These are phyloP conservation scores for Torymus auratus DNA, from an alignment of 2,888 invertebrate genomes.

Conservation along the genomic window DNA sequence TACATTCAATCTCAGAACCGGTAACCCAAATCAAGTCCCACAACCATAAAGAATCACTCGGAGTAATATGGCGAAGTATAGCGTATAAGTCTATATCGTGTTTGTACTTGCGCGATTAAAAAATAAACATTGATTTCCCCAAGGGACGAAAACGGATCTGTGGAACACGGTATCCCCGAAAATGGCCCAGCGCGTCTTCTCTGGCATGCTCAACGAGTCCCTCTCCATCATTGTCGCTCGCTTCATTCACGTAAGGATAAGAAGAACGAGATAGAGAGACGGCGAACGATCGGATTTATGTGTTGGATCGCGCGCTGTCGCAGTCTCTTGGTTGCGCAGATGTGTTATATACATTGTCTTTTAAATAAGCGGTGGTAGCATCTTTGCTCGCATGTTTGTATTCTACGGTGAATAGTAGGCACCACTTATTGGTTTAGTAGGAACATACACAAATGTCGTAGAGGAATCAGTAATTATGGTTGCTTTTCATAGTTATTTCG, in stretches of 20 bases:
- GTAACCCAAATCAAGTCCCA: not conserved
- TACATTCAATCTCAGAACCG: no score
- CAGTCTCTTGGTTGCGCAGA: no score
- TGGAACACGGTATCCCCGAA: conserved; percentile 94
- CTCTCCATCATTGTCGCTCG: conserved; percentile 88
- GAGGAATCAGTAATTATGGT: no score
- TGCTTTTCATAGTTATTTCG: no score
- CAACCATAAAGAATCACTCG: conserved; percentile 14
- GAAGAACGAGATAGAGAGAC: not conserved
- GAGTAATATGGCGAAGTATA: not conserved
- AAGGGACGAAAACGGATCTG: conserved; percentile 87
- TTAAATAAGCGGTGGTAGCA: no score
- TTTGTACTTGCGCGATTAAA: conserved; percentile 27
- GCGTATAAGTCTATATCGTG: not conserved
- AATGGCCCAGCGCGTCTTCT: conserved; percentile 90
- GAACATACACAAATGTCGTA: no score
- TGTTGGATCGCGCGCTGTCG: no score
- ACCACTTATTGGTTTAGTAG: no score
- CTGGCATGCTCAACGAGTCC: conserved; percentile 91
- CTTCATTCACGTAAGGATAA: conserved; percentile 83
- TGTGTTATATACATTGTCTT: no score
- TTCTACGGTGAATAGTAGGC: no score
- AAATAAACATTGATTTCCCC: conserved; percentile 29
- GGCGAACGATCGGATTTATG: no score
- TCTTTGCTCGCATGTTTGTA: no score